These are phyloP conservation scores for Pandemis cinnamomeana DNA, from an alignment of 2,888 invertebrate genomes.

Conservation along the genomic window DNA sequence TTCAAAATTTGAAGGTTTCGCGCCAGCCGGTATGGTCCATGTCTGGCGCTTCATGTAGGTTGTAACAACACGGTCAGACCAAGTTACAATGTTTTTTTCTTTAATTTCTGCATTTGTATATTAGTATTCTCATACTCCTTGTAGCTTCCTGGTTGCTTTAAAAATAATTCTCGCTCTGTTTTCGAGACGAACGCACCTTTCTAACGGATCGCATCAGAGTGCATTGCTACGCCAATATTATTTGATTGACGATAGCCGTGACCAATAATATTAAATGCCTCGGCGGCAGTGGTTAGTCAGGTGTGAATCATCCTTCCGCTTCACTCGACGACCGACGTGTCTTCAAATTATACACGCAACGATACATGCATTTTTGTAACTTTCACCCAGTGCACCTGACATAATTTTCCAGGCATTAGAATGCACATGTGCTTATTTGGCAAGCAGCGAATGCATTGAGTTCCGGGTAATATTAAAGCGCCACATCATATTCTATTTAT, in stretches of 20 bases:
- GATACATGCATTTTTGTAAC: neutral
- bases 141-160: too few relatives aligned
- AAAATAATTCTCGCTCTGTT: too few relatives aligned
- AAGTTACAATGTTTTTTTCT: too few relatives aligned
- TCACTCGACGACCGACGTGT: neutral
- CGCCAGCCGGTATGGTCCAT: too few relatives aligned
- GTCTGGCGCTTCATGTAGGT: too few relatives aligned
- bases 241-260: neutral
- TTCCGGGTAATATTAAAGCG: neutral
- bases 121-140: too few relatives aligned
- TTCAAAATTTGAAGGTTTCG: too few relatives aligned
- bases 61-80: too few relatives aligned
- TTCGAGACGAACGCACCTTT: neutral
- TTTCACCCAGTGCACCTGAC: neutral
- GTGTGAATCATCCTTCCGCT: slow-evolving; percentile 2
- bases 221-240: neutral
- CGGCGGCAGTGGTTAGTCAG: neutral
- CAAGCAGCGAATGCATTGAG: neutral
- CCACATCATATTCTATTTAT: neutral
- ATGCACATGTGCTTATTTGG: neutral
- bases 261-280: neutral
- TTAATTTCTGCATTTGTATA: too few relatives aligned
- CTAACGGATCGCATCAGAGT: neutral
- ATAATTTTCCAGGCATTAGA: neutral
- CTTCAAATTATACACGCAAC: neutral